Evolutionary conservation across 2,113 vertebrate species (phyloP).

Genomic region (Thunnus thynnus): DNA sequence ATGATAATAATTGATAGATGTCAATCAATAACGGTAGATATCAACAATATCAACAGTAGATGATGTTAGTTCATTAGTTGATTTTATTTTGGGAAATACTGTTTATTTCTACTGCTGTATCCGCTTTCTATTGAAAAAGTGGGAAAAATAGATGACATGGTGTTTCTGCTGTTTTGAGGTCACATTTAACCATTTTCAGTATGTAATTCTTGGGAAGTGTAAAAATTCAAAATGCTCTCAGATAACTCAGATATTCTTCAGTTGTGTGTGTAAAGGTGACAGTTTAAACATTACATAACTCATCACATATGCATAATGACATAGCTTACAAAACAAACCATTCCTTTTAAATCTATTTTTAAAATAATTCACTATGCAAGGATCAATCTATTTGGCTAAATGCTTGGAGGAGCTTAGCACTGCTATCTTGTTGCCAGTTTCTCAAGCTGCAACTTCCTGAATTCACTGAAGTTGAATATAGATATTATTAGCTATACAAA

Average conservation of each 20-base stretch:
- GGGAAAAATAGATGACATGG: background rate
- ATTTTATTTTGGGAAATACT: background rate
- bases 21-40: background rate
- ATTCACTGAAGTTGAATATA: background rate
- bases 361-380: constrained; percentile 14
- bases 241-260: background rate
- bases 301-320: background rate
- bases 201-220: background rate
- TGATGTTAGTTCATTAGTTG: too few species aligned
- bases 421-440: background rate
- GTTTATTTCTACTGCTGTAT: background rate
- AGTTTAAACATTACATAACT: background rate
- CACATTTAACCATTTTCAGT: background rate
- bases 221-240: background rate
- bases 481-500: background rate
- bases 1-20: background rate
- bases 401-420: background rate
- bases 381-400: background rate
- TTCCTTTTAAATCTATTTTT: background rate
- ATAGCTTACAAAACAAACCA: background rate
- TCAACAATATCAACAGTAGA: background rate
- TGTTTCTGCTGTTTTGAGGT: background rate
- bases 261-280: background rate
- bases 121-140: background rate
- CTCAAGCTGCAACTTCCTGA: background rate